phyloP scores from a whole-genome alignment of 2,888 invertebrate species.

The Agapetus fuscipes region DNA sequence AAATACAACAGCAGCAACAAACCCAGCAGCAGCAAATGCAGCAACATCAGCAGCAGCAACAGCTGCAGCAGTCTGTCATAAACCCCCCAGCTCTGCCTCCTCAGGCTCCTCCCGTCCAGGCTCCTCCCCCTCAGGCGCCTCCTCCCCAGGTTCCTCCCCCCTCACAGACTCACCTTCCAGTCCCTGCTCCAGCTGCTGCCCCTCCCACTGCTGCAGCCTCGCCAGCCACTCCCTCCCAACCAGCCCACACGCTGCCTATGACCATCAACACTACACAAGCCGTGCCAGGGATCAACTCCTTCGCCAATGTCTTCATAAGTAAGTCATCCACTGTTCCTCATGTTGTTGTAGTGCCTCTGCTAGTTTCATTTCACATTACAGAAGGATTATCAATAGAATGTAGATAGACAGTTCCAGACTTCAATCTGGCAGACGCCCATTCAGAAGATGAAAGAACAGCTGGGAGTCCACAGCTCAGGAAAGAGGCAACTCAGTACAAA shows the following conservation, averaged over 20 bases:
- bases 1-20: too few species aligned
- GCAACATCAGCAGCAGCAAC: neutral
- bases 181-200: neutral
- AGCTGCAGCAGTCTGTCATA: neutral
- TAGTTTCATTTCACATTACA: too few species aligned
- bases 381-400: too few species aligned
- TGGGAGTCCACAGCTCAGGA: too few species aligned
- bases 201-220: slow-evolving; percentile 14
- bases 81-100: neutral
- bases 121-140: slow-evolving; percentile 10
- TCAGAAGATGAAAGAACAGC: too few species aligned
- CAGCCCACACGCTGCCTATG: neutral
- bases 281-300: neutral
- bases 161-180: slow-evolving; percentile 22
- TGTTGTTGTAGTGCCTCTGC: too few species aligned
- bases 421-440: too few species aligned
- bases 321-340: neutral
- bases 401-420: too few species aligned
- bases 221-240: slow-evolving; percentile 16
- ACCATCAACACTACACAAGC: neutral
- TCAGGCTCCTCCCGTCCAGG: neutral
- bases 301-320: neutral
- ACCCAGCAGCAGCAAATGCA: too few species aligned
- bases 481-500: too few species aligned
- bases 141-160: slow-evolving; percentile 22